Evolutionary conservation across 92 coral and sea anemone species (phyloP).

Genomic region (Siderastrea radians): DNA sequence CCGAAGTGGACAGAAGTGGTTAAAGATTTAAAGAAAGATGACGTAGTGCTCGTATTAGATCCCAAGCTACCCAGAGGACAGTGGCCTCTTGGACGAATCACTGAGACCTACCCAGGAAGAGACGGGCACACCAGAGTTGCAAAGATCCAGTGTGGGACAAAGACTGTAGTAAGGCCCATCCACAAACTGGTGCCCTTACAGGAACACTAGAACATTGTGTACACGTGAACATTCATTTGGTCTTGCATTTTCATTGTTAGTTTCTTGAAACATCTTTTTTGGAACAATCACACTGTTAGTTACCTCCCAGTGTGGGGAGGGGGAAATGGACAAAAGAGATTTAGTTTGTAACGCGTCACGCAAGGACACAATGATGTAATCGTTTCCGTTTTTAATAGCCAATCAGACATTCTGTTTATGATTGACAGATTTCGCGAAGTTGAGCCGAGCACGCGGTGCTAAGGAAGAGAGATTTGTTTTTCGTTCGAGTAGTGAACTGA

Average conservation of each 20-base stretch:
- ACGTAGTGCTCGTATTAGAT: slow-evolving; percentile 62
- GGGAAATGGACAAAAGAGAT: slow-evolving; percentile 9
- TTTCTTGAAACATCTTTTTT: neutral
- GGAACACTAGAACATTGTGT: slow-evolving; percentile 8
- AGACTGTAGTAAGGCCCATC: slow-evolving; percentile 55
- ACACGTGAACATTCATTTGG: neutral
- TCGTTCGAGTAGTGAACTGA: too few relatives aligned
- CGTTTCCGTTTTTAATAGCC: too few relatives aligned
- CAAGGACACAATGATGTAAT: too few relatives aligned
- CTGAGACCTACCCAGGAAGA: slow-evolving; percentile 67
- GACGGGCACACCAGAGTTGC: slow-evolving; percentile 80
- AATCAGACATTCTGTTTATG: too few relatives aligned
- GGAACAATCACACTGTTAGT: slow-evolving; percentile 2
- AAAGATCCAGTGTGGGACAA: slow-evolving; percentile 66
- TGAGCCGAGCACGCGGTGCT: too few relatives aligned
- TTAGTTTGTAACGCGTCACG: too few relatives aligned
- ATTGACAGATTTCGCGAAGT: too few relatives aligned
- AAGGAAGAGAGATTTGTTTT: too few relatives aligned
- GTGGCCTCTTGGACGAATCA: slow-evolving; percentile 71
- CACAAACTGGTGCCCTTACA: slow-evolving; percentile 52
- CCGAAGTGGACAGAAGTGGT: slow-evolving; percentile 71
- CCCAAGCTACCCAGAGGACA: slow-evolving; percentile 59
- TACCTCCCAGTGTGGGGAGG: slow-evolving; percentile 25
- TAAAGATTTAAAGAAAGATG: slow-evolving; percentile 65
- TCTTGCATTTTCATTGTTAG: neutral